Evolutionary conservation across 1,140 invertebrate species (phyloP), one percentile per base, ranked within the genome.

Genomic region (Archegozetes longisetosus): DNA sequence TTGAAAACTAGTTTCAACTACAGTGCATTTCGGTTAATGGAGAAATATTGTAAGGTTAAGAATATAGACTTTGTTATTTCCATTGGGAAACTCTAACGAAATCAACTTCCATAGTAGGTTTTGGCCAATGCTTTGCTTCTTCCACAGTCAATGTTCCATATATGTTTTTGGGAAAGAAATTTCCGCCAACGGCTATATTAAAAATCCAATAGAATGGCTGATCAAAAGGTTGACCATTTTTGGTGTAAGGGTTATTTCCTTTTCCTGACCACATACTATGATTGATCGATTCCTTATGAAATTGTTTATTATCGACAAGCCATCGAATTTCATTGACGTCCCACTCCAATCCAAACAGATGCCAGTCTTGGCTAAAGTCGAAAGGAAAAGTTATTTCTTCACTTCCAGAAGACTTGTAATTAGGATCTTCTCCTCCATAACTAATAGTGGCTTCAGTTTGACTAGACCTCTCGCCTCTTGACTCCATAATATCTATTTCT

Each of bases 261-360:
- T 48, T 46, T 17, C 22, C 58, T 6, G n/a, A 22, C 14, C 23
- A 62, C 17, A 62, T 23, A 20, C 12, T 49, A 13, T 48, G 20
- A 14, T 48, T 26, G 14, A 46, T 48, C 20, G 24, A 28, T 1
- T 47, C 2, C 3, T 29, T 51, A 12, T 23, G 24, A 27, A 28
- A 27, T 47, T 26, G 22, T 23, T 60, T 12, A 23, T 40, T 50
- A 50, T 64, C 62, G 12, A 63, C 26, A 12, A n/a, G 25, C 63
- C 63, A 72, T 66, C 52, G 65, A 27, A 72, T 69, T 20, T 61
- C 54, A 32, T 65, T 61, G 52, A 66, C 62, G 54, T 67, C 65
- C 70, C 71, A 72, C 49, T 69, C 65, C 9, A 72, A 47, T 17
- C 25, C 64, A 57, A 67, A 72, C 25, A 61, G 67, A 55, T 72